A percentile compares a stretch with the other conserved stretches of the same genome.
phyloP scores from a whole-genome alignment of 2,888 invertebrate species.

The Trilocha varians region DNA sequence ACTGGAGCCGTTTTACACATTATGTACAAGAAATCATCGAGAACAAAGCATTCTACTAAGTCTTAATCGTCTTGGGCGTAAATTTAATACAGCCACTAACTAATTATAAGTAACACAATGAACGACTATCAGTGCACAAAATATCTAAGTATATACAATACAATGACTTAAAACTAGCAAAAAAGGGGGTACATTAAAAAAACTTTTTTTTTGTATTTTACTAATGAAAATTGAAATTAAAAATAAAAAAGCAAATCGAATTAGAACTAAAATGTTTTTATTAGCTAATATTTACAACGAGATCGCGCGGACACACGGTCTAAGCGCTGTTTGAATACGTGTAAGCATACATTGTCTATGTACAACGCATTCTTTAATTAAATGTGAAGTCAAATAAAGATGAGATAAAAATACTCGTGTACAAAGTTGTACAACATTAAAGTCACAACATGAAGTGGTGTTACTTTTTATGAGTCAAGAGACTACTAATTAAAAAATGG shows the following conservation, averaged over 20 bases:
- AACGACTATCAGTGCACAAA: constrained; percentile 63
- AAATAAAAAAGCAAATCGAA: constrained; percentile 12
- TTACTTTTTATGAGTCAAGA: too few species aligned
- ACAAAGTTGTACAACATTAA: too few species aligned
- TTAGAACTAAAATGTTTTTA: constrained; percentile 34
- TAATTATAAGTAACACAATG: constrained; percentile 52
- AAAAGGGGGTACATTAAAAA: constrained; percentile 35
- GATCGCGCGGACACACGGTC: constrained; percentile 11
- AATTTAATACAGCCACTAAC: constrained; percentile 59
- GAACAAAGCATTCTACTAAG: constrained; percentile 35
- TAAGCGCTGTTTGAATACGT: neutral
- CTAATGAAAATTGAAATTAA: neutral
- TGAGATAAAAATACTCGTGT: too few species aligned
- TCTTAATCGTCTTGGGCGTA: constrained; percentile 21
- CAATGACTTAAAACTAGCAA: constrained; percentile 45
- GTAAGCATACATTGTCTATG: neutral
- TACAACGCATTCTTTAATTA: neutral
- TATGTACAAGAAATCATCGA: neutral
- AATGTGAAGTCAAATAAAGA: too few species aligned
- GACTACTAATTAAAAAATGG: too few species aligned
- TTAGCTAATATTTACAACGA: constrained; percentile 42
- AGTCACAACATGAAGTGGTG: too few species aligned
- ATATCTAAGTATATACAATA: constrained; percentile 53
- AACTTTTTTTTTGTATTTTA: constrained; percentile 45
- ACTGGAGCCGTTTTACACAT: neutral